Conservation (phyloP, 2,797 vertebrate genomes). For the Hemibagrus guttatus region DNA sequence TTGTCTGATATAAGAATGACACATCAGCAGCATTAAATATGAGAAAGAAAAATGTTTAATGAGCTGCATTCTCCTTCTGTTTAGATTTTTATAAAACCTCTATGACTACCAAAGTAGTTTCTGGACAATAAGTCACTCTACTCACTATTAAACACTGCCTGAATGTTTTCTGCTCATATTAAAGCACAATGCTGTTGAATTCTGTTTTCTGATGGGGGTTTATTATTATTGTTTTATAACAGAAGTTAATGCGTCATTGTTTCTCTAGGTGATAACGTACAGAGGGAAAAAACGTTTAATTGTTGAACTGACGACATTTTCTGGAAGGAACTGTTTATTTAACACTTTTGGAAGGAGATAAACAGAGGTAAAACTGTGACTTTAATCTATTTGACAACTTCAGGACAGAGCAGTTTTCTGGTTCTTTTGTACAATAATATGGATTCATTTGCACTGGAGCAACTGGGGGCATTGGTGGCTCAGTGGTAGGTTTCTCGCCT, state of each 20-base stretch:
- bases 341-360: neutral
- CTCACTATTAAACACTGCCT: neutral
- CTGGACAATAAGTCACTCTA: neutral
- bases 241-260: neutral
- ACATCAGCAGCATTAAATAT: constrained; percentile 65
- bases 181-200: neutral
- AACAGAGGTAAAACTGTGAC: neutral
- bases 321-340: neutral
- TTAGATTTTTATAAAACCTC: neutral
- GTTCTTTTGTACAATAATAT: neutral
- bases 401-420: neutral
- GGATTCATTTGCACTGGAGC: neutral
- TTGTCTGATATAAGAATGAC: constrained; percentile 66
- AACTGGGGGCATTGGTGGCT: too few relatives aligned
- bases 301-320: neutral
- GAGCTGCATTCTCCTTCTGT: neutral
- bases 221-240: neutral
- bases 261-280: neutral
- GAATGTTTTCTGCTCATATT: neutral
- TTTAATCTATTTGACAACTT: neutral
- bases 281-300: neutral
- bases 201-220: neutral
- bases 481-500: too few relatives aligned
- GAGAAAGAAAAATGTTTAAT: constrained; percentile 43
- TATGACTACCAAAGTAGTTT: neutral